Evolutionary conservation across 2,113 vertebrate genomes (phyloP).

Genomic region (Puffinus mauretanicus): DNA sequence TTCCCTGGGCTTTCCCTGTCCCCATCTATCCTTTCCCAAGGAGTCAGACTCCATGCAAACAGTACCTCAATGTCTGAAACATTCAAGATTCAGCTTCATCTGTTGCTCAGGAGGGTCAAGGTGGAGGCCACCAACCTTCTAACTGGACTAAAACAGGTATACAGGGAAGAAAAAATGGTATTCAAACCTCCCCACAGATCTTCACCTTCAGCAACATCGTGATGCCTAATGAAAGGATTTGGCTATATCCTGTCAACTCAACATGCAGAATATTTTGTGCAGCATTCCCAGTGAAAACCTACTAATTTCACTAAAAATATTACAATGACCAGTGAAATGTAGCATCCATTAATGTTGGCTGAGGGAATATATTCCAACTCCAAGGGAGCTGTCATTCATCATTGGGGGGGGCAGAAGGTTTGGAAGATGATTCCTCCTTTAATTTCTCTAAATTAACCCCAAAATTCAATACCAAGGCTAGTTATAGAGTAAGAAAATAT

Average conservation of each 20-base stretch:
- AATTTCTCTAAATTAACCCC: background rate
- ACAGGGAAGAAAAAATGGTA: background rate
- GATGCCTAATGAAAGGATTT: background rate
- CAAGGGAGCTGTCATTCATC: background rate
- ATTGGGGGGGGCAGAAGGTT: background rate
- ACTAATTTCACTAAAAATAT: background rate
- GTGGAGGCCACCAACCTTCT: background rate
- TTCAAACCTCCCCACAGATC: background rate
- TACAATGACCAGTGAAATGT: background rate
- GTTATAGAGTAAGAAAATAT: background rate
- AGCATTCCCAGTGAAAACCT: background rate
- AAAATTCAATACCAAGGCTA: slow-evolving; percentile 48
- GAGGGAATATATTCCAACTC: background rate
- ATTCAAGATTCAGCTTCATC: background rate
- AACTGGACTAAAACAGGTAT: background rate
- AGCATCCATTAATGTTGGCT: background rate
- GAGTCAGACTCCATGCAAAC: background rate
- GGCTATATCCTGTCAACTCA: background rate
- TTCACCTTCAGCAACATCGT: background rate
- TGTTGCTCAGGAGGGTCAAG: background rate
- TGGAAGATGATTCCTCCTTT: background rate
- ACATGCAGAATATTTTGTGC: background rate
- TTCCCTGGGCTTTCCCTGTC: background rate
- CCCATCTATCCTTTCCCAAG: background rate
- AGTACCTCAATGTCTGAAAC: background rate